These are phyloP conservation scores for Dendrolimus kikuchii DNA, from an alignment of 1,140 invertebrate genomes.

Conservation along the genomic window DNA sequence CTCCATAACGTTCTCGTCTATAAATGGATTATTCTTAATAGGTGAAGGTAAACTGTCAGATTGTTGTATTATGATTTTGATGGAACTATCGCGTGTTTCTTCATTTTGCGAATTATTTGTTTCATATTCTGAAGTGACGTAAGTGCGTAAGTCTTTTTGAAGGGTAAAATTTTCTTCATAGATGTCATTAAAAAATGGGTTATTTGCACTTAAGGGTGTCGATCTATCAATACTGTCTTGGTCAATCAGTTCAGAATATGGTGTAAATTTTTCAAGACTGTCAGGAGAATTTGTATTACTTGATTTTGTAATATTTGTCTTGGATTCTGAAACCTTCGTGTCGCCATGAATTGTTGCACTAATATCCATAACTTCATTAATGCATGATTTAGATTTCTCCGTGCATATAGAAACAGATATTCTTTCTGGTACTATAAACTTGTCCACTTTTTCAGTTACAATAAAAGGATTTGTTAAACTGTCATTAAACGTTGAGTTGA, in stretches of 20 bases:
- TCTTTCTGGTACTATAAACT: constrained; percentile 50
- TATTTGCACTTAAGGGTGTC: constrained; percentile 28
- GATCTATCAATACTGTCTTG: constrained; percentile 27
- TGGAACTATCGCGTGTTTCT: constrained; percentile 31
- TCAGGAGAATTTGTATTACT: constrained; percentile 6
- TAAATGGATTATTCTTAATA: constrained; percentile 35
- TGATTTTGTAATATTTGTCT: background rate
- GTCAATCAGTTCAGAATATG: constrained; percentile 20
- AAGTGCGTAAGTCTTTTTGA: constrained; percentile 41
- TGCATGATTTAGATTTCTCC: constrained; percentile 32
- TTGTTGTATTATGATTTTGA: constrained; percentile 31
- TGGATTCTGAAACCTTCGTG: background rate
- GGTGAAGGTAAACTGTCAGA: constrained; percentile 12
- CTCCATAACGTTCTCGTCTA: constrained; percentile 22
- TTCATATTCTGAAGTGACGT: constrained; percentile 50
- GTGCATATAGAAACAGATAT: constrained; percentile 52
- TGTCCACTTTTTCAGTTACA: constrained; percentile 32
- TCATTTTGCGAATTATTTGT: constrained; percentile 52
- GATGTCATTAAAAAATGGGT: constrained; percentile 46
- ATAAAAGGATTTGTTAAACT: constrained; percentile 25
- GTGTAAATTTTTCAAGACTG: constrained; percentile 11
- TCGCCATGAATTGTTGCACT: background rate
- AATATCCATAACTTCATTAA: constrained; percentile 5
- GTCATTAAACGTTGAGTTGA: constrained; percentile 61
- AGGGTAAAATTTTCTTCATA: constrained; percentile 33